Percentiles rank a stretch among this genome's conserved stretches.
Evolutionary conservation across 2,113 vertebrate genomes (phyloP).

Genomic region (Riparia riparia): DNA sequence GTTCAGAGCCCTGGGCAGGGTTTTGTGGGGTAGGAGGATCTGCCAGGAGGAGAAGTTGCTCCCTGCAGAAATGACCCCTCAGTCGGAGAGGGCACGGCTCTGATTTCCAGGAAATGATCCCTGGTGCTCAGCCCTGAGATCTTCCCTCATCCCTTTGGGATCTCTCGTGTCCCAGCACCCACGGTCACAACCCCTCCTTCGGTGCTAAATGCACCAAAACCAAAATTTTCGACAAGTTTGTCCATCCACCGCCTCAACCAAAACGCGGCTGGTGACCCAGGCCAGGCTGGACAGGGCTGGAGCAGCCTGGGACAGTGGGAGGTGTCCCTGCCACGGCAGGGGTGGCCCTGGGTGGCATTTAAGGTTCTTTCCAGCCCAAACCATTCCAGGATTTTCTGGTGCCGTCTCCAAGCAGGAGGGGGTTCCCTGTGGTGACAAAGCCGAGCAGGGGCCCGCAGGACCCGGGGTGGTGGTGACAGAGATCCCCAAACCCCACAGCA

Average conservation of each 20-base stretch:
- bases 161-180: neutral
- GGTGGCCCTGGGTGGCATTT: neutral
- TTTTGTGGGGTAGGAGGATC: neutral
- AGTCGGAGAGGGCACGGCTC: accelerated
- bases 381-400: neutral
- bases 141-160: accelerated
- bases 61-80: accelerated
- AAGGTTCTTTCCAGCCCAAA: neutral
- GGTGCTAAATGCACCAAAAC: accelerated
- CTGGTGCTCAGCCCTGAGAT: neutral
- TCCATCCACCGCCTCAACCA: accelerated
- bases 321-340: neutral
- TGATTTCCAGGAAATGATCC: neutral
- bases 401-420: neutral
- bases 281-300: neutral
- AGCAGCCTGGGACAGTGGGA: accelerated
- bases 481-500: neutral
- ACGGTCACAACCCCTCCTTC: accelerated
- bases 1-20: neutral
- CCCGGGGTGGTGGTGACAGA: accelerated
- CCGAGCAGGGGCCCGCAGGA: neutral
- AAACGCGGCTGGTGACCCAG: accelerated
- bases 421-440: neutral
- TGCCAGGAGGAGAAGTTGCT: neutral
- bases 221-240: neutral